Evolutionary conservation across 2,113 vertebrate species (phyloP), one percentile per base, ranked within the genome.

Genomic region (Todiramphus chloris): DNA sequence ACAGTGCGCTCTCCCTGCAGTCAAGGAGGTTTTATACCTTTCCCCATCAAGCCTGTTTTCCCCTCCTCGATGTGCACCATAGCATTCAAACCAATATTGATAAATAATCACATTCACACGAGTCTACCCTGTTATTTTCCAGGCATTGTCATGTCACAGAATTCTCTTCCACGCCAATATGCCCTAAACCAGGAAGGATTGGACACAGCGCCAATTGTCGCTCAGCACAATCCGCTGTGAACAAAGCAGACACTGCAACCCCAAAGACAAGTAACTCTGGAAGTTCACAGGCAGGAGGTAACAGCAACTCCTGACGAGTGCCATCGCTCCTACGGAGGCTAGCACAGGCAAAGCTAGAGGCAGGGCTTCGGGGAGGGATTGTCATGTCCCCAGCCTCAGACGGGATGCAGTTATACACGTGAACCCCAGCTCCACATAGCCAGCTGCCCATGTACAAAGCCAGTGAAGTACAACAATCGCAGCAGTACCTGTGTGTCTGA

Each of bases 391-490:
- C 3, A 1, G 62, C 39, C 76, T 55, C 63, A 80, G 9, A 27
- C 10, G 73, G 53, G 39, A 56, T 33, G 8, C 24, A 23, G 2
- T 56, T 15, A 39, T 4, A 68, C 4, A 35, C 3, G 10, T 7
- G 16, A 35, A 93, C 16, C 69, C 8, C 17, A 56, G 24, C 16
- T 86, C 24, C 75, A 55, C 3, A 21, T 8, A 41, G 25, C 17
- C 77, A 91, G 27, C 14, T 19, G 13, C 10, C 3, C 3, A 23
- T 8, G 3, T 10, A 21, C 31, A 67, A 83, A 62, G 74, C 74
- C 10, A 46, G 23, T 0, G 1, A 87, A 64, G 48, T 6, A 27
- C 39, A 79, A 64, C 48, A 79, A 72, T 8, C 0, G 0, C 25
- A 66, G 69, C 15, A 25, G 44, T 37, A n/a, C 44, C 43, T 39